Evolutionary conservation across 2,113 vertebrate genomes (phyloP).

Genomic region (Condylura cristata): DNA sequence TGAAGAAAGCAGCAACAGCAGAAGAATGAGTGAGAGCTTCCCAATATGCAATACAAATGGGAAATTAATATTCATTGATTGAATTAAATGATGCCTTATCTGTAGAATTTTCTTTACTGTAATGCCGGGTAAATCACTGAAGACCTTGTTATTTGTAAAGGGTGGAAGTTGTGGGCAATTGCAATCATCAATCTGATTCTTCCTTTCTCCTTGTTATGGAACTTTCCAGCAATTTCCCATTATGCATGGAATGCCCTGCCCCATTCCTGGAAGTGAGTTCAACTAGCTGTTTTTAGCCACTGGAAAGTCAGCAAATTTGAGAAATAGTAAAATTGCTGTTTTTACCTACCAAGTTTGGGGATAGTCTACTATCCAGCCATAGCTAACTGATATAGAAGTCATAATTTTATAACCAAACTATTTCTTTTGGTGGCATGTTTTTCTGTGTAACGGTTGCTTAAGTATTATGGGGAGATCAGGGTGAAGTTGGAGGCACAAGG

Average conservation of each 20-base stretch:
- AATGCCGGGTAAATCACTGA: background rate
- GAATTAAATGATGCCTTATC: background rate
- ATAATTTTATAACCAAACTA: background rate
- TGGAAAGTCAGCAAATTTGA: background rate
- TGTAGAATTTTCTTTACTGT: background rate
- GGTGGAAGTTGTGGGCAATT: background rate
- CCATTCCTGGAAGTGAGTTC: background rate
- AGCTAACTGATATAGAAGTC: background rate
- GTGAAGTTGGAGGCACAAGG: background rate
- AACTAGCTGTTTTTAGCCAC: background rate
- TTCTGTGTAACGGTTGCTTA: background rate
- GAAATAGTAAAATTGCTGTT: background rate
- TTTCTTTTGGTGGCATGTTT: background rate
- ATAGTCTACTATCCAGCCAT: background rate
- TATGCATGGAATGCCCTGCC: background rate
- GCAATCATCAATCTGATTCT: background rate
- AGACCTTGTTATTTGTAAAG: background rate
- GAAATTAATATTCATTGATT: background rate
- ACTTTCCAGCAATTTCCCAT: background rate
- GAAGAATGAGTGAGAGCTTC: background rate
- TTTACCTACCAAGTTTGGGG: background rate
- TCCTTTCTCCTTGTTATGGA: background rate
- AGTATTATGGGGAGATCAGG: too few relatives aligned
- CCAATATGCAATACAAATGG: background rate
- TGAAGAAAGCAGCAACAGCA: background rate